Percentiles rank a stretch among this genome's conserved stretches.
These are phyloP conservation scores for Ceyx margarethae DNA, from an alignment of 2,113 vertebrate species.

Conservation along the genomic window DNA sequence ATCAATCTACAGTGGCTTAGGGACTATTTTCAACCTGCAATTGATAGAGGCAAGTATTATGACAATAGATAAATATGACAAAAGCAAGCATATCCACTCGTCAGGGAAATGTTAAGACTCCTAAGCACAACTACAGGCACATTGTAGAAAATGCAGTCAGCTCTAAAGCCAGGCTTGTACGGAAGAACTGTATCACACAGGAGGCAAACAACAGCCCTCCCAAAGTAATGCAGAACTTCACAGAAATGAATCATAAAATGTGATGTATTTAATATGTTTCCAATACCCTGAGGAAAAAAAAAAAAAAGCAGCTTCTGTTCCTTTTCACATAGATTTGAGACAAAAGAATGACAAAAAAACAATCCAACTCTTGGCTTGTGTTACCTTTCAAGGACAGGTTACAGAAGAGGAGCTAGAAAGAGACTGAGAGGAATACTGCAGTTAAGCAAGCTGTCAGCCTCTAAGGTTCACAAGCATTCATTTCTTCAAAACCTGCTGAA, in stretches of 20 bases:
- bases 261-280: neutral
- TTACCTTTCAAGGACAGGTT: neutral
- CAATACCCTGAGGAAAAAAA: neutral
- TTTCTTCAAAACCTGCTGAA: neutral
- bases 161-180: neutral
- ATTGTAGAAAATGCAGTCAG: neutral
- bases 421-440: neutral
- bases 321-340: neutral
- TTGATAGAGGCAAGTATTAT: neutral
- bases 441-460: neutral
- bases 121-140: neutral
- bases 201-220: neutral
- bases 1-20: neutral
- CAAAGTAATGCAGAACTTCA: neutral
- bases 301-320: neutral
- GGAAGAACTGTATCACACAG: neutral
- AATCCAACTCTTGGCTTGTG: neutral
- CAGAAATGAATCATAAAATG: neutral
- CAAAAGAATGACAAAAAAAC: neutral
- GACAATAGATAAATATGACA: neutral
- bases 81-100: neutral
- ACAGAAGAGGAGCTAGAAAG: neutral
- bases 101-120: neutral
- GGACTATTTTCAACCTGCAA: neutral
- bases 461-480: neutral